phyloP scores from a whole-genome alignment of 1,140 invertebrate species.

The Scaptodrosophila lebanonensis region DNA sequence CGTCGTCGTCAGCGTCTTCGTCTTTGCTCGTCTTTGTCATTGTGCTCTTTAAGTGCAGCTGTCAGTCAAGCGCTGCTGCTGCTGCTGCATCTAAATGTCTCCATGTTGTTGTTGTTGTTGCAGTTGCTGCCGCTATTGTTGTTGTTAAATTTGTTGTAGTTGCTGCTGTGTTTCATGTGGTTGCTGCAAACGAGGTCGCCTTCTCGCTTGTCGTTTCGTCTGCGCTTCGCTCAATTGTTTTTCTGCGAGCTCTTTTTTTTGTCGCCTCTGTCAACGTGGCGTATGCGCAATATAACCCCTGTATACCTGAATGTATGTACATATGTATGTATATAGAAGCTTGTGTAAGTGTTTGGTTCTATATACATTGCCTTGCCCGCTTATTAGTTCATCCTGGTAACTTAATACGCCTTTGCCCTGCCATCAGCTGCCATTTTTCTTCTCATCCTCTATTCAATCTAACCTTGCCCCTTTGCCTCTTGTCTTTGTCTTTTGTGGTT shows the following conservation, averaged over 20 bases:
- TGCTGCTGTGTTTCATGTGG: conserved; percentile 30
- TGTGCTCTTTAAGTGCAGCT: conserved; percentile 69
- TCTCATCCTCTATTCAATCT: conserved; percentile 43
- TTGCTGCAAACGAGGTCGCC: conserved; percentile 59
- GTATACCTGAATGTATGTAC: conserved; percentile 1
- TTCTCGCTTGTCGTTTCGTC: no score
- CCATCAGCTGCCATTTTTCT: no score
- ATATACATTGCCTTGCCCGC: no score
- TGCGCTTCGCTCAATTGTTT: conserved; percentile 45
- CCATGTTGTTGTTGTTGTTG: conserved; percentile 32
- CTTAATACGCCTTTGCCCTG: no score
- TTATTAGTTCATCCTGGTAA: conserved; percentile 64
- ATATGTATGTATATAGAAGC: background rate
- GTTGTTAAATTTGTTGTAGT: conserved; percentile 17
- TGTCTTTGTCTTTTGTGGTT: conserved; percentile 33
- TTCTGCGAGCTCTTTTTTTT: conserved; percentile 18
- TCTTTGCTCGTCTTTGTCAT: conserved; percentile 31
- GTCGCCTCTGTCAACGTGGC: conserved; percentile 26
- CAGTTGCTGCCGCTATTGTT: conserved; percentile 21
- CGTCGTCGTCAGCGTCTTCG: conserved; percentile 27
- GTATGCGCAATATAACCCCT: conserved; percentile 37
- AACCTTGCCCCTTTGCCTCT: conserved; percentile 52
- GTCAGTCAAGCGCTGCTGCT: conserved; percentile 58
- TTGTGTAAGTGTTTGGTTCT: no score
- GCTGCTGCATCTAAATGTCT: conserved; percentile 64